Percentiles rank a stretch among this genome's conserved stretches.
Evolutionary conservation across 1,140 invertebrate species (phyloP).

Genomic region (Solenopsis invicta): DNA sequence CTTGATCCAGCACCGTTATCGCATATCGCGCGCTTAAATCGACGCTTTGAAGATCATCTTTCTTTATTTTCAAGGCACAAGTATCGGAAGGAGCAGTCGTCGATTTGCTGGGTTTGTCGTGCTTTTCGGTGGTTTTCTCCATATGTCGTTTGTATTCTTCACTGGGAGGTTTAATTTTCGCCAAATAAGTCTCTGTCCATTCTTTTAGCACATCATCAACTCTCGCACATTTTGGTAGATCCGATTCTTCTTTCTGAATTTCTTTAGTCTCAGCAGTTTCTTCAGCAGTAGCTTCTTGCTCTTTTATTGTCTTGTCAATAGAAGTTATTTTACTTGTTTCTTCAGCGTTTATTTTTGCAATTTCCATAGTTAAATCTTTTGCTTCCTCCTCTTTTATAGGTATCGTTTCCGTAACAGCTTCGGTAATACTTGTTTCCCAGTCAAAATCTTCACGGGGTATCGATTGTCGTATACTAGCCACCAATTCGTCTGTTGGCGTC

Average conservation of each 20-base stretch:
- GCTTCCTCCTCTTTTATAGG: slow-evolving; percentile 29
- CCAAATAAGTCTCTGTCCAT: slow-evolving; percentile 68
- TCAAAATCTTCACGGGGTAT: background rate
- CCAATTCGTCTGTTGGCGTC: slow-evolving; percentile 80
- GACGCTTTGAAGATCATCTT: slow-evolving; percentile 89
- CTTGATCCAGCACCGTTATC: slow-evolving; percentile 86
- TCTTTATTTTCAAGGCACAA: slow-evolving; percentile 90
- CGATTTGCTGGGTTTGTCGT: slow-evolving; percentile 69
- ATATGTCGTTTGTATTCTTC: slow-evolving; percentile 76
- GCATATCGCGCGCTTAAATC: slow-evolving; percentile 85
- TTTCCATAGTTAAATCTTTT: background rate
- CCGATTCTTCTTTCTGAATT: slow-evolving; percentile 22
- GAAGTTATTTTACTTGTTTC: background rate
- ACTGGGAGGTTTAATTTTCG: slow-evolving; percentile 62
- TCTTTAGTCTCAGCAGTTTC: background rate
- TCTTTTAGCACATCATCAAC: slow-evolving; percentile 66
- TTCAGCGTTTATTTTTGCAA: background rate
- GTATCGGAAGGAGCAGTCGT: slow-evolving; percentile 86
- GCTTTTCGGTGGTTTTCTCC: slow-evolving; percentile 70
- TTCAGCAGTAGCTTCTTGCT: slow-evolving; percentile 14
- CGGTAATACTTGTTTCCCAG: slow-evolving; percentile 33
- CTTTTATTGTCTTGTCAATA: slow-evolving; percentile 42
- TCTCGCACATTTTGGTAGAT: slow-evolving; percentile 23
- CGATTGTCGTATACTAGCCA: background rate
- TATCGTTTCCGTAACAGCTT: slow-evolving; percentile 36